Evolutionary conservation across 2,888 invertebrate species (phyloP).

Genomic region (Plebejus anna): DNA sequence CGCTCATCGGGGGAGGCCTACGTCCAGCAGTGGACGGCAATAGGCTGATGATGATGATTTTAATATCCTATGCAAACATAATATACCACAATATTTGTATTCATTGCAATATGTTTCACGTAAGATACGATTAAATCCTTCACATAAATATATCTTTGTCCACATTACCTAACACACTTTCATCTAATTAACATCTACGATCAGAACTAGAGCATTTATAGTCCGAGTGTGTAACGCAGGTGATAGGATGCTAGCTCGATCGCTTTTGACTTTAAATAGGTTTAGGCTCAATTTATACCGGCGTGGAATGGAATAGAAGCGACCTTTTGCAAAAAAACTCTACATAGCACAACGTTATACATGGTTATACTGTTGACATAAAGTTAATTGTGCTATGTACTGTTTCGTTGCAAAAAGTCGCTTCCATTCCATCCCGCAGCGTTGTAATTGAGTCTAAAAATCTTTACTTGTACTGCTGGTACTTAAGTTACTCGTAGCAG

Average conservation of each 20-base stretch:
- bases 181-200: constrained; percentile 35
- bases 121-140: constrained; percentile 24
- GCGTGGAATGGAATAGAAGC: too few relatives aligned
- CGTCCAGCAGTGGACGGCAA: too few relatives aligned
- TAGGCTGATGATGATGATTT: not conserved
- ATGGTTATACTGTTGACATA: too few relatives aligned
- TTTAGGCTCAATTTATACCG: not conserved
- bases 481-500: too few relatives aligned
- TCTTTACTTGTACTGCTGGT: too few relatives aligned
- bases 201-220: constrained; percentile 34
- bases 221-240: constrained; percentile 1
- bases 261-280: not conserved
- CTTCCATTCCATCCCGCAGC: too few relatives aligned
- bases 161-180: constrained; percentile 35
- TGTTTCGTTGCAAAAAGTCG: too few relatives aligned
- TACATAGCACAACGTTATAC: too few relatives aligned
- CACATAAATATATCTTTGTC: constrained; percentile 22
- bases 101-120: constrained; percentile 24
- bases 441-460: too few relatives aligned
- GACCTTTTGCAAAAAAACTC: too few relatives aligned
- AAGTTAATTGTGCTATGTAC: too few relatives aligned
- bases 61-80: not conserved
- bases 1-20: too few relatives aligned
- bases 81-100: constrained; percentile 21
- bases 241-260: constrained; percentile 9